Percentiles rank a stretch among this genome's conserved stretches.
Evolutionary conservation across 1,140 invertebrate genomes (phyloP).

Genomic region (Venustaconcha ellipsiformis): DNA sequence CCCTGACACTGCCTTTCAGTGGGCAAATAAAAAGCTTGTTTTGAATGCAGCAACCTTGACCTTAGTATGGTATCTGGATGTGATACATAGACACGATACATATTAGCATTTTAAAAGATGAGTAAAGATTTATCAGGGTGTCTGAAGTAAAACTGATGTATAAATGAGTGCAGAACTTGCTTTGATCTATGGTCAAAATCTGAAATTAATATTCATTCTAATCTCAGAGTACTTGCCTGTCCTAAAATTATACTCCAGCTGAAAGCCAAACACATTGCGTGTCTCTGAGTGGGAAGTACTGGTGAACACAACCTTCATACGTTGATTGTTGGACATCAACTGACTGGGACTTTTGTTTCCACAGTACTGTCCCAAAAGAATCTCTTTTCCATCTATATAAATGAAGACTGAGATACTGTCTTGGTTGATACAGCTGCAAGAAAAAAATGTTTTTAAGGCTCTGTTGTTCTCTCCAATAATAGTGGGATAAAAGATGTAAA

Average conservation of each 20-base stretch:
- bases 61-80: too few species aligned
- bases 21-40: too few species aligned
- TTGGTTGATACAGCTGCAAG: slow-evolving; percentile 78
- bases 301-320: slow-evolving; percentile 84
- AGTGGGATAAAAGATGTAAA: too few species aligned
- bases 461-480: too few species aligned
- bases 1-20: too few species aligned
- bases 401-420: slow-evolving; percentile 79
- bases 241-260: slow-evolving; percentile 87
- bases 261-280: slow-evolving; percentile 83
- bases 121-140: too few species aligned
- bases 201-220: too few species aligned
- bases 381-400: slow-evolving; percentile 81
- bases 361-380: slow-evolving; percentile 87
- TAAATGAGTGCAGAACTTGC: not conserved
- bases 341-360: slow-evolving; percentile 82
- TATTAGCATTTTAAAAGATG: slow-evolving; percentile 68
- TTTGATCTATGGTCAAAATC: slow-evolving; percentile 46
- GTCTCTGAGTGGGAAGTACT: slow-evolving; percentile 76
- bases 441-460: slow-evolving; percentile 21
- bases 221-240: slow-evolving; percentile 81
- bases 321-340: slow-evolving; percentile 89
- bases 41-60: too few species aligned
- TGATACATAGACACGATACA: too few species aligned
- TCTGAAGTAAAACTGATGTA: too few species aligned